A percentile compares a stretch with the other conserved stretches of the same genome.
Conservation (phyloP, 1,140 invertebrate genomes). For the Lucilia cuprina region DNA sequence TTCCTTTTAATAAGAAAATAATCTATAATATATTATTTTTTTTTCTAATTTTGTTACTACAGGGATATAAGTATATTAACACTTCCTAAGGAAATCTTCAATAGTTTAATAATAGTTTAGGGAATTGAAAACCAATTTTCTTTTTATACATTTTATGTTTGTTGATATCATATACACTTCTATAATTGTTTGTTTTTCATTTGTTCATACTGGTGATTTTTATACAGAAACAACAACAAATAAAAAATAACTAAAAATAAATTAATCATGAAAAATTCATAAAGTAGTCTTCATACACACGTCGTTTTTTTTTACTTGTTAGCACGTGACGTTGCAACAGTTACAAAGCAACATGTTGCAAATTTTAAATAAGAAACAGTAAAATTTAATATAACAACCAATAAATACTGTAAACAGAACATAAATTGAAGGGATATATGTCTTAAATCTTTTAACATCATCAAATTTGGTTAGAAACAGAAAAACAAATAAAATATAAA, state of each 20-base stretch:
- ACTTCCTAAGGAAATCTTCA: not conserved
- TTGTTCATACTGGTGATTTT: not conserved
- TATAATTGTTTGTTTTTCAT: too few relatives aligned
- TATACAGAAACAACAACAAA: not conserved
- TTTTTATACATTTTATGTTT: too few relatives aligned
- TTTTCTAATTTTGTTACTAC: too few relatives aligned
- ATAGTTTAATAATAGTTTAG: slow-evolving; percentile 17
- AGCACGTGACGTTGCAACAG: slow-evolving; percentile 26
- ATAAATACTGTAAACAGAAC: slow-evolving; percentile 9
- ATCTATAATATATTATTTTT: not conserved
- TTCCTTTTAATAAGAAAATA: not conserved
- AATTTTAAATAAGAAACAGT: not conserved
- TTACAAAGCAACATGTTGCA: slow-evolving; percentile 28
- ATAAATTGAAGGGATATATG: not conserved
- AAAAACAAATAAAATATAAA: not conserved
- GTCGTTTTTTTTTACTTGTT: not conserved
- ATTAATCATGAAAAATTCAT: slow-evolving; percentile 34
- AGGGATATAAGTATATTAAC: not conserved
- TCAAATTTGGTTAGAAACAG: not conserved
- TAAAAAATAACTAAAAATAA: not conserved
- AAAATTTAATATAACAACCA: slow-evolving; percentile 6
- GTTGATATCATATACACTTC: too few relatives aligned
- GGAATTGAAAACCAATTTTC: not conserved
- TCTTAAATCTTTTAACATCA: not conserved
- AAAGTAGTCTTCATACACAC: not conserved